Evolutionary conservation across 2,888 invertebrate genomes (phyloP).

Genomic region (Spilarctia lutea): DNA sequence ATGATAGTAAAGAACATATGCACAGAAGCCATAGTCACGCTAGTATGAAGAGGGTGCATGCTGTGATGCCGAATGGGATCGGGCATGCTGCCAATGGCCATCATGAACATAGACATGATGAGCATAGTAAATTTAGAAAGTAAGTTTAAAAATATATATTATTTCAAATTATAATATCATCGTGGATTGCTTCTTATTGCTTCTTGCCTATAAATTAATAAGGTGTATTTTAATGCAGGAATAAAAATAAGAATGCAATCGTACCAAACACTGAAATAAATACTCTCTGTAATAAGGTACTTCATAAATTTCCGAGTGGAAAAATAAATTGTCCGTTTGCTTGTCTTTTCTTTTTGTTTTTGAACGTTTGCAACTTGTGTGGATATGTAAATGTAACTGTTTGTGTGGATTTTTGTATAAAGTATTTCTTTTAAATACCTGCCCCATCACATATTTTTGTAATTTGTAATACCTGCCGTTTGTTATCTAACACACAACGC

Average conservation of each 20-base stretch:
- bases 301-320: neutral
- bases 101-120: conserved; percentile 70
- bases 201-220: neutral
- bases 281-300: neutral
- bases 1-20: conserved; percentile 65
- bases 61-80: conserved; percentile 74
- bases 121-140: conserved; percentile 73
- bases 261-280: neutral
- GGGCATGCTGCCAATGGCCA: conserved; percentile 71
- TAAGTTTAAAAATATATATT: conserved; percentile 58
- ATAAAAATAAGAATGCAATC: neutral
- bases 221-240: neutral
- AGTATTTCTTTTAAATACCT: neutral
- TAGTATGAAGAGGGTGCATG: conserved; percentile 77
- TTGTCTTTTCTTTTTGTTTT: neutral
- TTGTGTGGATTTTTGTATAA: neutral
- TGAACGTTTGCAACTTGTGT: neutral
- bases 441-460: neutral
- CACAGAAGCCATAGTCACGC: conserved; percentile 81
- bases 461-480: neutral
- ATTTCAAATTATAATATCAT: neutral
- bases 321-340: neutral
- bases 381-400: neutral
- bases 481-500: too few species aligned
- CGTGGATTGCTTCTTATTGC: neutral